Evolutionary conservation across 1,140 invertebrate species (phyloP), one percentile per base, ranked within the genome.

Genomic region (Drosophila prosaltans): DNA sequence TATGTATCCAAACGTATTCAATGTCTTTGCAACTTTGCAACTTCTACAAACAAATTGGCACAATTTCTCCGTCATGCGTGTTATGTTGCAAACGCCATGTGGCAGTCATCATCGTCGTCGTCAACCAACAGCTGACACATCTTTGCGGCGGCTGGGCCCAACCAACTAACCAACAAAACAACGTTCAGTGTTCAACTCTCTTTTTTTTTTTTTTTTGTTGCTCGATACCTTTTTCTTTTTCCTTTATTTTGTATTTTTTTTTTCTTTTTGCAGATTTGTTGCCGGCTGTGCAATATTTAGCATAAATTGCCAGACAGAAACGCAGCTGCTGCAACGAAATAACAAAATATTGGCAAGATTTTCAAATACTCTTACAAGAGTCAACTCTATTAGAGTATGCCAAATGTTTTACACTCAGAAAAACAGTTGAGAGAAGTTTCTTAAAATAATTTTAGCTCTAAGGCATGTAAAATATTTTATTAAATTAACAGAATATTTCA

Each of bases 31-130:
- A 72, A 69, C 79, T 82, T 88, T 69, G 84, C 65, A 63, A 65
- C 59, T 43, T 41, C 28, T 39, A 61, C 84, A 84, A 88, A 72
- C 84, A 88, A 88, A 88, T 88, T 88, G 83, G 80, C 84, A 89
- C 83, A 88, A 88, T 88, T 88, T 88, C 83, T 89, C 83, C 80
- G 65, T 54, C 74, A 81, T 71, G 81, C 74, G 83, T 85, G 71
- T 86, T 86, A 71, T 82, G 75, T 86, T 86, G 75, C 82, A 86
- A 71, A 77, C 69, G 74, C 83, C 75, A 78, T 85, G 72, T 79
- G 83, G 68, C 63, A 43, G 65, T 48, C 78, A 61, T 9, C 65
- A 65, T 43, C 63, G 28, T 58, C 28, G 54, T 54, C 57, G 55
- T 39, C 32, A 61, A 51, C 43, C 10, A 83, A 75, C 81, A 84